Percentiles rank a stretch among this genome's conserved stretches.
Conservation (phyloP, 2,888 invertebrate species). For the Agapostemon virescens region DNA sequence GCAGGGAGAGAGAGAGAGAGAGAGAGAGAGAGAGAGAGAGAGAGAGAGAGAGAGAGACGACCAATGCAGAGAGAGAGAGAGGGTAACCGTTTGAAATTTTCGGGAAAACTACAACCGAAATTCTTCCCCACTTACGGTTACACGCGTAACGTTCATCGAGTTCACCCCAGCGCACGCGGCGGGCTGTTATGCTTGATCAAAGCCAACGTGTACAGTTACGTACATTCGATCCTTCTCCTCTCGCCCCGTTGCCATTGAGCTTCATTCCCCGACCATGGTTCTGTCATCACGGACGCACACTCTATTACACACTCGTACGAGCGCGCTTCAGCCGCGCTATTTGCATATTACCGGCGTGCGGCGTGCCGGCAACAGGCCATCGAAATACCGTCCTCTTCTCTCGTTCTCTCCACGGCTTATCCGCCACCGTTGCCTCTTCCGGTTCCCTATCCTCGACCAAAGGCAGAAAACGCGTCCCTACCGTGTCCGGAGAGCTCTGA, state of each 20-base stretch:
- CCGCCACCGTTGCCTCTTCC: slow-evolving; percentile 38
- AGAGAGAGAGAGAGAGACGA: background rate
- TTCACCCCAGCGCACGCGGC: slow-evolving; percentile 60
- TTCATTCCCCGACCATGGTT: slow-evolving; percentile 47
- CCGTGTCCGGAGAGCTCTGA: slow-evolving; percentile 62
- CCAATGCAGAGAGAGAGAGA: background rate
- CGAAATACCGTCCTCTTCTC: slow-evolving; percentile 64
- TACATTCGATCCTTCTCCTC: slow-evolving; percentile 64
- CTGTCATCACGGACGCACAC: slow-evolving; percentile 61
- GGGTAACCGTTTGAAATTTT: slow-evolving; percentile 56
- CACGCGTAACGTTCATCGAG: slow-evolving; percentile 67
- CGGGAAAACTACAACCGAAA: slow-evolving; percentile 64
- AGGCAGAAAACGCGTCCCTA: slow-evolving; percentile 66
- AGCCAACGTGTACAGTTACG: slow-evolving; percentile 69
- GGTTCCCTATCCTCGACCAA: slow-evolving; percentile 55
- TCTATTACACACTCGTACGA: slow-evolving; percentile 54
- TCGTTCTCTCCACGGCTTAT: slow-evolving; percentile 11
- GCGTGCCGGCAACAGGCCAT: slow-evolving; percentile 74
- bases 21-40: background rate
- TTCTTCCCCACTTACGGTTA: slow-evolving; percentile 68
- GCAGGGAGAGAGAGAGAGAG: background rate
- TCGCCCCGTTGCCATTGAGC: slow-evolving; percentile 43
- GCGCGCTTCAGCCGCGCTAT: slow-evolving; percentile 72
- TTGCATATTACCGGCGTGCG: slow-evolving; percentile 75
- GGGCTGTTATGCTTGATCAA: slow-evolving; percentile 71